Base-by-base conservation (phyloP, 1,140 invertebrate species). In the Apis cerana region DNA sequence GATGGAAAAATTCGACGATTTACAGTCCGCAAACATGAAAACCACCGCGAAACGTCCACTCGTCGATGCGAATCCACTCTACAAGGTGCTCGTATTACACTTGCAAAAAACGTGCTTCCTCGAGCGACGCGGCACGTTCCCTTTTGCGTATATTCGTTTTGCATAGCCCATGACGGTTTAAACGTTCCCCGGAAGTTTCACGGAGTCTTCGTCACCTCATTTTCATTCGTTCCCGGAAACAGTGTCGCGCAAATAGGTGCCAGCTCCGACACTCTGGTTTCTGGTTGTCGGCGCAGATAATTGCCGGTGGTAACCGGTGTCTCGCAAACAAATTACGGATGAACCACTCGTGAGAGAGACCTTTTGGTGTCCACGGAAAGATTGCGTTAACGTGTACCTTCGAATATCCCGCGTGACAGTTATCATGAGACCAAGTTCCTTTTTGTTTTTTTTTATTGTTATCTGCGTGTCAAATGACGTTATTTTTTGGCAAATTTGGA, bases 211-310 rank as follows among this genome's bases (percentile, higher is more conserved):
- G 62, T 59, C 80, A 23, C 72, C 64, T 81, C 23, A 61, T 81
- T 81, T 76, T 81, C 80, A 81, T 81, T 81, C 80, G 72, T 75
- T 76, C 80, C 62, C 71, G 72, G 80, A 68, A 81, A 81, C 64
- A 81, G 72, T 68, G 80, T 67, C 72, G 64, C 72, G 80, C 72
- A 81, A 81, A 81, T 81, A 81, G 80, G 54, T 48, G 52, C 27
- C 19, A 12, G 17, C 71, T 52, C 23, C 19, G 54, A 13, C 72
- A 76, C 80, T 81, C 64, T 9, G 64, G n/a, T 43, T 48, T 15
- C 69, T 21, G 50, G 50, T 52, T 33, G 52, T 10, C 21, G 70
- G 65, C 33, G 70, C 71, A n/a, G 72, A 75, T 81, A 81, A 81
- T 81, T 81, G 23, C 80, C 54, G 43, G 33, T 19, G 70, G 64